Evolutionary conservation across 2,888 invertebrate genomes (phyloP), one percentile per base, ranked within the genome.

Genomic region (Troilus luridus): DNA sequence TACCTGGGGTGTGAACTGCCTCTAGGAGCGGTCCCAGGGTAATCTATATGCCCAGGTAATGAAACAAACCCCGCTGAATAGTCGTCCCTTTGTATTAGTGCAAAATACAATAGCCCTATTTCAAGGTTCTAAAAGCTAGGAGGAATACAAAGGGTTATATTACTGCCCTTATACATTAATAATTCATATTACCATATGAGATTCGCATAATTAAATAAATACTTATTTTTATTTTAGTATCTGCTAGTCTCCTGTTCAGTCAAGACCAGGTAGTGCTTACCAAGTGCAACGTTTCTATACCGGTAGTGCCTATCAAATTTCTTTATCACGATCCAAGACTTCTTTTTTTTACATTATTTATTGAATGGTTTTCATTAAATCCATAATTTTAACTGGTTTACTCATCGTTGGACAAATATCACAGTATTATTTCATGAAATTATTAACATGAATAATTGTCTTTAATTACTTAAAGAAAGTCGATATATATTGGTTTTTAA

Each of bases 1-100:
- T 19, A 21, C 81, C 81, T 21, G 56, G 85, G 85, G 85, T 85
- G 85, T 85, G 85, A 85, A 85, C 85, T 85, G 41, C 27, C 27
- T 41, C 27, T 27, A 77, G 72, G 27, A 77, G 9, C 41, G 17
- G 72, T 77, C 72, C 19, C 72, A 77, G 27, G 72, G 72, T 77
- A 77, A 77, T 77, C 72, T 41, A 77, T 77, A 77, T 77, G 7
- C 72, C 19, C 72, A 77, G 72, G 72, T 77, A 77, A 77, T 77
- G 72, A 77, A 41, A 41, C 72, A 41, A 19, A 10, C 72, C 72
- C 72, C 41, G 8, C 72, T 67, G 17, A 17, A 77, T 77, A 8
- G 8, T 41, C 12, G 17, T 41, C 17, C 41, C 72, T 8, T 77
- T 77, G 72, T 77, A 77, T 77, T 77, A 77, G 17, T 41, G 27